Evolutionary conservation across 2,113 vertebrate species (phyloP).

Genomic region (Anhinga rufa): DNA sequence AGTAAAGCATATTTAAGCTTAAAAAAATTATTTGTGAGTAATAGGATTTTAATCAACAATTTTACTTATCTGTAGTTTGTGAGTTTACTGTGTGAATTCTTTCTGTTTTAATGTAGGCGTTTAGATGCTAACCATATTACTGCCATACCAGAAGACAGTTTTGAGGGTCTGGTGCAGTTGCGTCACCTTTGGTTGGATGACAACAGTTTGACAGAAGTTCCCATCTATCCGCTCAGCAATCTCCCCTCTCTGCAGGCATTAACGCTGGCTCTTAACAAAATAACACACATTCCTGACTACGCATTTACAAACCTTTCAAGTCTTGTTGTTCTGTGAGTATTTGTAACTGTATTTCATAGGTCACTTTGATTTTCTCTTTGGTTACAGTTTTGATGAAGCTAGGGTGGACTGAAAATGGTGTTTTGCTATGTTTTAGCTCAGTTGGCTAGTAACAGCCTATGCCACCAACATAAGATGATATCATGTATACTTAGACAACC

Average conservation of each 20-base stretch:
- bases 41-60: neutral
- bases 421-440: neutral
- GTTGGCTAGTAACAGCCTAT: neutral
- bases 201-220: slow-evolving; percentile 89
- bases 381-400: neutral
- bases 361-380: neutral
- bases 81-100: neutral
- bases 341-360: neutral
- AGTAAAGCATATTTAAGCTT: neutral
- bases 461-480: neutral
- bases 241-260: slow-evolving; percentile 91
- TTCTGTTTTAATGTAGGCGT: slow-evolving; percentile 72
- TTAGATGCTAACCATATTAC: slow-evolving; percentile 96
- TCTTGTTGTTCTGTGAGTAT: slow-evolving; percentile 93
- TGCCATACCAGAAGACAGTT: slow-evolving; percentile 89
- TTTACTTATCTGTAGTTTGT: neutral
- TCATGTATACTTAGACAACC: neutral
- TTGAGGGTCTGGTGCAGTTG: slow-evolving; percentile 90
- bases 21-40: neutral
- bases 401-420: neutral
- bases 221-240: slow-evolving; percentile 83
- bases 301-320: slow-evolving; percentile 95
- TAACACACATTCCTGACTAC: slow-evolving; percentile 87
- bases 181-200: slow-evolving; percentile 97
- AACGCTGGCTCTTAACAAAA: slow-evolving; percentile 93